phyloP scores from a whole-genome alignment of 2,113 vertebrate species.

The Clarias batrachus region DNA sequence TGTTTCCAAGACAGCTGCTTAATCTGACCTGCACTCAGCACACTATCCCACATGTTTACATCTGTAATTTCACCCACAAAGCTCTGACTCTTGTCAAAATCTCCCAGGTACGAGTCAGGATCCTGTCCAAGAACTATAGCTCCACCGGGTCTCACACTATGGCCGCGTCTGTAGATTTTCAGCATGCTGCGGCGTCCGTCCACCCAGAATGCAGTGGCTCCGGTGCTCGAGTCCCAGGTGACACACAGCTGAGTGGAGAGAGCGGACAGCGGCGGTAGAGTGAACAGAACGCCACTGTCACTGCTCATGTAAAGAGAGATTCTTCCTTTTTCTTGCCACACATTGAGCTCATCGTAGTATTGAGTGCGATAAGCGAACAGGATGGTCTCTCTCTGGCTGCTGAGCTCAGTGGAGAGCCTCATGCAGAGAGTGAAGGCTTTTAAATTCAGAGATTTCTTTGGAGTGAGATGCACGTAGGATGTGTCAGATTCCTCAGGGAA shows the following conservation, averaged over 20 bases:
- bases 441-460: conserved; percentile 67
- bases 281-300: conserved; percentile 58
- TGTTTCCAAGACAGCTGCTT: conserved; percentile 59
- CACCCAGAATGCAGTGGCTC: conserved; percentile 72
- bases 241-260: conserved; percentile 74
- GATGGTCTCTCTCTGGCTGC: conserved; percentile 63
- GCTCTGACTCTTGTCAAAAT: conserved; percentile 66
- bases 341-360: conserved; percentile 70
- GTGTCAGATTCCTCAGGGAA: conserved; percentile 71
- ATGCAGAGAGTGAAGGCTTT: conserved; percentile 75
- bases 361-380: conserved; percentile 75
- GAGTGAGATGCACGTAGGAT: conserved; percentile 69
- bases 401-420: conserved; percentile 66
- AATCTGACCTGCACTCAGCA: conserved; percentile 67
- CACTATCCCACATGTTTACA: conserved; percentile 77
- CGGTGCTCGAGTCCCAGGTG: conserved; percentile 72
- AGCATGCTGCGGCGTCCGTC: conserved; percentile 70
- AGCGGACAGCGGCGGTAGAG: conserved; percentile 64
- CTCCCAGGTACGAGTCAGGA: conserved; percentile 62
- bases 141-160: conserved; percentile 64
- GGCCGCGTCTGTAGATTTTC: conserved; percentile 69
- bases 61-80: conserved; percentile 75
- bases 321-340: conserved; percentile 70
- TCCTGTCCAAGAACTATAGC: conserved; percentile 73
- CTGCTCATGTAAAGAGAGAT: conserved; percentile 65